Evolutionary conservation across 2,797 vertebrate genomes (phyloP), one percentile per base, ranked within the genome.

Genomic region (Galago senegalensis): DNA sequence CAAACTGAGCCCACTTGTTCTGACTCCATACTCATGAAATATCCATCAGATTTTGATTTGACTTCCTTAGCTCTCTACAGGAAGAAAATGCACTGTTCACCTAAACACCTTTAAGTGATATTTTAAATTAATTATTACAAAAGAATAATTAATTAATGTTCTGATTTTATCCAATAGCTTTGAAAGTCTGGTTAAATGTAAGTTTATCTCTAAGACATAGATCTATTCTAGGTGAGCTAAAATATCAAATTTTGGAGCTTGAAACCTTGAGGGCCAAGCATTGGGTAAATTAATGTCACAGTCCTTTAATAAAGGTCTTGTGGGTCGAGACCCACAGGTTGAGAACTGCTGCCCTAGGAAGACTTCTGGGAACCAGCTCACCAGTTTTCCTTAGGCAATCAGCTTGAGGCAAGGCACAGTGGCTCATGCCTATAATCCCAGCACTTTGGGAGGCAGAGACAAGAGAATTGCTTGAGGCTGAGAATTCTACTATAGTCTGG

Each of bases 91-190:
- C 13, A 81, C 53, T 75, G 21, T 65, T 69, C 40, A 61, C 61
- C 34, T 43, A 76, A 85, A 70, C 43, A 49, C 80, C 29, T n/a
- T 67, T 40, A 69, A 61, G 25, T 72, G 31, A 67, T 76, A 82
- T 79, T 94, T 83, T 27, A 80, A 84, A 89, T 86, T 79, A 88
- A 73, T 84, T 81, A 70, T 37, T 80, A 84, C 16, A n/a, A 37
- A 89, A 87, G 56, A 89, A 89, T 58, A 79, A 92, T 40, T 80
- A 61, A 76, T 56, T 75, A 60, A n/a, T 61, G 82, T 87, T 82
- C 34, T 83, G 46, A 81, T 77, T 89, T 94, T 65, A 94, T 27
- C 29, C 34, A 76, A 29, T 67, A 87, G 70, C 65, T 17, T 95
- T 72, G 20, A 81, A 75, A 80, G 25, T 90, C 25, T 86, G 73